phyloP scores from a whole-genome alignment of 2,797 vertebrate species.

The Linurgus olivaceus region DNA sequence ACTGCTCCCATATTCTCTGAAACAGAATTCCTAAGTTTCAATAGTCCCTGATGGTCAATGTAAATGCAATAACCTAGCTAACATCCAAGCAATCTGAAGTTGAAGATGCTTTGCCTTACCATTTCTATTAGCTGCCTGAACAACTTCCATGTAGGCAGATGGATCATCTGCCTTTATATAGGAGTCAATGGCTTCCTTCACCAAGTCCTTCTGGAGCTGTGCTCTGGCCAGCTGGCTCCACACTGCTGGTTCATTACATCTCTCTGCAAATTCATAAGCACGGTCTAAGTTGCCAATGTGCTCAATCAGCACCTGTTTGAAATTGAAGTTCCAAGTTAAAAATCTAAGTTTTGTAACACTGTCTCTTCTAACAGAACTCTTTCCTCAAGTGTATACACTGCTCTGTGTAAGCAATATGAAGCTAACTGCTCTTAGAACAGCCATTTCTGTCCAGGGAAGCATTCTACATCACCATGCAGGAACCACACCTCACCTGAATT shows the following conservation, averaged over 20 bases:
- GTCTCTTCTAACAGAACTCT: background rate
- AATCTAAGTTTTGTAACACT: background rate
- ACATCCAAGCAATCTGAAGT: background rate
- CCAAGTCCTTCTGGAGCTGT: slow-evolving; percentile 86
- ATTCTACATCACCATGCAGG: background rate
- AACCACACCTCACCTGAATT: slow-evolving; percentile 80
- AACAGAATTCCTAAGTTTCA: background rate
- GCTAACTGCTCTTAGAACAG: background rate
- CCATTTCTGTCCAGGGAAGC: background rate
- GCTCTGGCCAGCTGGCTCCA: slow-evolving; percentile 90
- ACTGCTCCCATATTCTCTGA: background rate
- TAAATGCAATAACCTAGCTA: background rate
- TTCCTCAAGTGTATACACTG: background rate
- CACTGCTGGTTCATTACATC: slow-evolving; percentile 84
- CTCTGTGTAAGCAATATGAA: background rate
- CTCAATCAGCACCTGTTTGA: slow-evolving; percentile 86
- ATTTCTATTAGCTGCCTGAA: slow-evolving; percentile 85
- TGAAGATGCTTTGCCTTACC: slow-evolving; percentile 67
- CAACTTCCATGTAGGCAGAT: slow-evolving; percentile 88
- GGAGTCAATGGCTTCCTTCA: slow-evolving; percentile 91
- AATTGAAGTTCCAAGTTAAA: background rate
- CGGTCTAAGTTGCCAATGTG: slow-evolving; percentile 81
- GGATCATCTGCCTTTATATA: slow-evolving; percentile 88
- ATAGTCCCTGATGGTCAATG: background rate
- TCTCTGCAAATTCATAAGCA: slow-evolving; percentile 79